A percentile compares a stretch with the other conserved stretches of the same genome.
Conservation (phyloP, 2,113 vertebrate species). For the Anseranas semipalmata region DNA sequence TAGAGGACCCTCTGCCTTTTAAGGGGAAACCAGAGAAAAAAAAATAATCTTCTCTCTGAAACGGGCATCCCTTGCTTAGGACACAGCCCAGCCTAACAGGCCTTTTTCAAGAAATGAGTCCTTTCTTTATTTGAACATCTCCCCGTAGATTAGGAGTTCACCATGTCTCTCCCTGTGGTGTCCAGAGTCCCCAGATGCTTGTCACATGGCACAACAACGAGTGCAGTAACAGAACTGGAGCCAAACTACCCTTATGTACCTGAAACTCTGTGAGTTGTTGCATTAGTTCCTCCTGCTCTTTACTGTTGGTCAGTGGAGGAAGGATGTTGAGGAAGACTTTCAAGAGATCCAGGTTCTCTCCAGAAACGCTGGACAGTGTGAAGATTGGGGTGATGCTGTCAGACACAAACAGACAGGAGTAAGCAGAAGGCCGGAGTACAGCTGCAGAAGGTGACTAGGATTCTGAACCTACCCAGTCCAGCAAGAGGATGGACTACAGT, state of each 20-base stretch:
- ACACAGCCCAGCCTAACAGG: neutral
- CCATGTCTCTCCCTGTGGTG: accelerated
- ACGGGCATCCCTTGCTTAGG: neutral
- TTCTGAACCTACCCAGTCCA: neutral
- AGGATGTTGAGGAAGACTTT: slow-evolving; percentile 98
- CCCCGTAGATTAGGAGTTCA: neutral
- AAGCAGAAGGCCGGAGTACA: neutral
- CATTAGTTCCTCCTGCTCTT: slow-evolving; percentile 97
- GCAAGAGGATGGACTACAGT: neutral
- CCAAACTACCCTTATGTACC: slow-evolving; percentile 69
- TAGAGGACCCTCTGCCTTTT: neutral
- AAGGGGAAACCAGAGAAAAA: neutral
- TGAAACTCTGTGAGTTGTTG: slow-evolving; percentile 97
- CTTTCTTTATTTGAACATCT: neutral
- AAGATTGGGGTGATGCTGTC: slow-evolving; percentile 95
- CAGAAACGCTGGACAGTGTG: slow-evolving; percentile 94
- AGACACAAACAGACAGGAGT: slow-evolving; percentile 35
- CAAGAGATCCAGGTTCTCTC: slow-evolving; percentile 92
- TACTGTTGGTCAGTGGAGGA: slow-evolving; percentile 97
- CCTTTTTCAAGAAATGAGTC: neutral
- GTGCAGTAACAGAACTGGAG: neutral
- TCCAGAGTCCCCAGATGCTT: neutral
- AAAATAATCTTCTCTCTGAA: neutral
- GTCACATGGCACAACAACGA: neutral
- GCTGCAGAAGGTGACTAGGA: neutral